Evolutionary conservation across 2,888 invertebrate genomes (phyloP), one percentile per base, ranked within the genome.

Genomic region (Philonicus albiceps): DNA sequence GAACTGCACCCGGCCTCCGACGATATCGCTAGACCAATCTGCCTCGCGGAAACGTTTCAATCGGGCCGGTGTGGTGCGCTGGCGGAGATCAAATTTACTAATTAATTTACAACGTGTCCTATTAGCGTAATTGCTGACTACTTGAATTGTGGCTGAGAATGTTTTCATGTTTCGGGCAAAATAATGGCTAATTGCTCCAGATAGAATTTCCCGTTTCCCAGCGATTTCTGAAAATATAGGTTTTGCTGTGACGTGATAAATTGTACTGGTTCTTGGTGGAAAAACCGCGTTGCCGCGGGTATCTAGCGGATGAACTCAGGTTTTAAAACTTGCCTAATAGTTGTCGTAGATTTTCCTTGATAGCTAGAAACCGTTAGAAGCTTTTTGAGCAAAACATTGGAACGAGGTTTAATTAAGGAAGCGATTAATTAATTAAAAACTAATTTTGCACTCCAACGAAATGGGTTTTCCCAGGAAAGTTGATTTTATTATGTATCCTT

Each of bases 91-190:
- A 86, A 86, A 86, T 86, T 86, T 73, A 73, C 80, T 86, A 86
- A 86, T 86, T 86, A 86, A 86, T 86, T 86, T 86, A 86, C 80
- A 86, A 80, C 73, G 73, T 86, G 86, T 86, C 86, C 86, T 86
- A 86, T 86, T 86, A 86, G 80, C 43, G 86, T 86, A 73, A 86
- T 86, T 86, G 86, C 76, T 86, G 86, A 86, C 86, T 86, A 86
- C 86, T 86, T 86, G 86, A 86, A 86, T 78, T 78, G 86, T 86
- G 86, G 37, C 53, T 86, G 76, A 37, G 55, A 64, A 76, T 49
- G 81, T 55, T 30, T 53, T 80, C 64, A 49, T 83, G 37, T 53
- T 76, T 22, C 5, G 74, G 43, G 64, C 7, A 80, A 80, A 27
- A 80, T 30, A 80, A 80, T 80, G 80, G 30, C 27, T 80, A 80